phyloP scores from a whole-genome alignment of 2,888 invertebrate genomes.

The Muscina levida region DNA sequence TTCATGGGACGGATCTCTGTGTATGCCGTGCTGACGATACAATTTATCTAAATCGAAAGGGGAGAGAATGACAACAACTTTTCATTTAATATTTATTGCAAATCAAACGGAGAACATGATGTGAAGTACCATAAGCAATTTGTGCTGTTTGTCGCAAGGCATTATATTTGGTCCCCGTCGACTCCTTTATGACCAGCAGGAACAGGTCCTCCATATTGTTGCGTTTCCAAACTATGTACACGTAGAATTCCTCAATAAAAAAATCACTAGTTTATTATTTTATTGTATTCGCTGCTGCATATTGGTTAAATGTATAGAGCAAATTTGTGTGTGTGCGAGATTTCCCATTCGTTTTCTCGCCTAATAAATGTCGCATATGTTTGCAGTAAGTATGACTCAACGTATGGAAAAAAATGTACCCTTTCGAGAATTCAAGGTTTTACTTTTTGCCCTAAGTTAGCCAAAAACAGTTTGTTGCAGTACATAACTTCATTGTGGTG shows the following conservation, averaged over 20 bases:
- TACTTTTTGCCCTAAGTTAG: slow-evolving; percentile 20
- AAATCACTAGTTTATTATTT: too few relatives aligned
- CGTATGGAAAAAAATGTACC: slow-evolving; percentile 52
- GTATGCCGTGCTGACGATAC: slow-evolving; percentile 88
- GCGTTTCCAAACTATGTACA: neutral
- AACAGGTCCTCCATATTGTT: slow-evolving; percentile 91
- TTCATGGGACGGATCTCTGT: slow-evolving; percentile 90
- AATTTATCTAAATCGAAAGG: slow-evolving; percentile 84
- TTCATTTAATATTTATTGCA: too few relatives aligned
- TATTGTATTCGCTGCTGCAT: neutral
- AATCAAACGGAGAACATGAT: slow-evolving; percentile 40
- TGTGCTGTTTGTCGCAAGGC: slow-evolving; percentile 90
- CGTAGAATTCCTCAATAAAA: neutral
- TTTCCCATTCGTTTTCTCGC: slow-evolving; percentile 17
- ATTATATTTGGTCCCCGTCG: slow-evolving; percentile 87
- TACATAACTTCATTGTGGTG: neutral
- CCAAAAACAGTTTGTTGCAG: neutral
- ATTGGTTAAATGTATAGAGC: too few relatives aligned
- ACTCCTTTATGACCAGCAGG: slow-evolving; percentile 91
- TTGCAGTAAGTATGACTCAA: slow-evolving; percentile 62
- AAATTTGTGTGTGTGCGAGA: neutral
- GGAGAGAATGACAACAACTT: neutral
- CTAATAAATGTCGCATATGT: slow-evolving; percentile 42
- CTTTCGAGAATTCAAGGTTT: slow-evolving; percentile 62
- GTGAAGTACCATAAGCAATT: slow-evolving; percentile 88